These are phyloP conservation scores for Lanius ludovicianus DNA, from an alignment of 2,113 vertebrate genomes.

Conservation along the genomic window DNA sequence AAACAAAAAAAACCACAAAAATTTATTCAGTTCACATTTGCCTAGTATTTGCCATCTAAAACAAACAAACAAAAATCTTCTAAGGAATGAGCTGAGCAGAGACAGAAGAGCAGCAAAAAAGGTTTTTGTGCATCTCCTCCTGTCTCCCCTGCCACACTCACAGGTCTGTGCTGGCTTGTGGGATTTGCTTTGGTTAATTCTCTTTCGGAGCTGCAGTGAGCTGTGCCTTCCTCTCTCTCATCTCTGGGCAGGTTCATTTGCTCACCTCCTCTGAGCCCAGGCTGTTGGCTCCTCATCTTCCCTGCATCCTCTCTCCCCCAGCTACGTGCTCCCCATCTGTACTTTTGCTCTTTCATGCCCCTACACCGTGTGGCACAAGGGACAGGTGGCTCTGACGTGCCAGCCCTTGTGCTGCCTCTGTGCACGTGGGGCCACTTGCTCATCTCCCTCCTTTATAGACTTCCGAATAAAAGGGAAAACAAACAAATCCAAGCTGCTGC, in stretches of 20 bases:
- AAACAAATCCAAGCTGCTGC: background rate
- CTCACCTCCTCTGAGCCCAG: background rate
- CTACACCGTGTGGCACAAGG: rapidly evolving
- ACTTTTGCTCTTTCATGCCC: background rate
- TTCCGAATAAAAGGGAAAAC: background rate
- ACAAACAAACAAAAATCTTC: background rate
- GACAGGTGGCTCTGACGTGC: rapidly evolving
- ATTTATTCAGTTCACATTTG: background rate
- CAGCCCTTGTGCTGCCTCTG: background rate
- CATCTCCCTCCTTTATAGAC: background rate
- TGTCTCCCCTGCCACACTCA: background rate
- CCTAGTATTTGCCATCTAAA: background rate
- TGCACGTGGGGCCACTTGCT: rapidly evolving
- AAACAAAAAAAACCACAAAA: background rate
- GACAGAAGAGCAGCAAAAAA: background rate
- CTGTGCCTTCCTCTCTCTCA: background rate
- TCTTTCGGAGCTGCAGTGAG: background rate
- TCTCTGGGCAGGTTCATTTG: background rate
- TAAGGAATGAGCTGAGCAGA: background rate
- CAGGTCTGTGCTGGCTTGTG: background rate
- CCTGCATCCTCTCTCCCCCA: background rate
- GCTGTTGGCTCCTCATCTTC: background rate
- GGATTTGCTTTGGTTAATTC: background rate
- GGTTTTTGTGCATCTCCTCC: background rate
- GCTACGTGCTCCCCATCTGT: background rate